phyloP scores from a whole-genome alignment of 2,797 vertebrate species.

The Chaetodon trifasciatus region DNA sequence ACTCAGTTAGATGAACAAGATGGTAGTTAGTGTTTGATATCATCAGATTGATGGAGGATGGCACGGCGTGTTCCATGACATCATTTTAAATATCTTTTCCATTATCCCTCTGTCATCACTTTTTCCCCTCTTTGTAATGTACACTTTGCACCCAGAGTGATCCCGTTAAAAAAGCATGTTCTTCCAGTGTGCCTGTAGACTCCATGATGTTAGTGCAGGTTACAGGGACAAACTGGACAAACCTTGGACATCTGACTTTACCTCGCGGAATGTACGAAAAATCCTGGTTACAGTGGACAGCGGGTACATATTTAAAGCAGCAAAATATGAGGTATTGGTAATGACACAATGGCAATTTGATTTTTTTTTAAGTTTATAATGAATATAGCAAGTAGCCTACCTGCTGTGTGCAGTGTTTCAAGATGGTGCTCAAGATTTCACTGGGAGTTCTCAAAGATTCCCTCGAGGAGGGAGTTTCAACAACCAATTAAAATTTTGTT shows the following conservation, averaged over 20 bases:
- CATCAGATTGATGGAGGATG: neutral
- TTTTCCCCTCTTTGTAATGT: neutral
- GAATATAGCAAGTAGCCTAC: slow-evolving; percentile 6
- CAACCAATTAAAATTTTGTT: slow-evolving; percentile 2
- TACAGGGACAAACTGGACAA: neutral
- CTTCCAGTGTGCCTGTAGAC: neutral
- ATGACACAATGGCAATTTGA: neutral
- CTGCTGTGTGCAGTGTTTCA: slow-evolving; percentile 16
- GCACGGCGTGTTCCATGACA: neutral
- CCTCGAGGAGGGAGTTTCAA: neutral
- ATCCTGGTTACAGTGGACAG: neutral
- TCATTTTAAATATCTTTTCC: neutral
- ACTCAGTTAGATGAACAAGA: neutral
- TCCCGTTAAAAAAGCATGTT: neutral
- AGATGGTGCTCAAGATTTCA: slow-evolving; percentile 28
- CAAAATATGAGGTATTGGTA: neutral
- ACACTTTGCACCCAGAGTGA: neutral
- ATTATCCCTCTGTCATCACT: neutral
- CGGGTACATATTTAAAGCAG: neutral
- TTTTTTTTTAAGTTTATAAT: slow-evolving; percentile 18
- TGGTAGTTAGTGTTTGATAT: slow-evolving; percentile 7
- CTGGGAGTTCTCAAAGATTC: neutral
- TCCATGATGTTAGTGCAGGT: neutral
- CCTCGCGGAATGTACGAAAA: neutral
- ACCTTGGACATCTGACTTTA: neutral